Percentiles rank a stretch among this genome's conserved stretches.
Conservation (phyloP, 2,888 invertebrate species). For the Drosophila rubida region DNA sequence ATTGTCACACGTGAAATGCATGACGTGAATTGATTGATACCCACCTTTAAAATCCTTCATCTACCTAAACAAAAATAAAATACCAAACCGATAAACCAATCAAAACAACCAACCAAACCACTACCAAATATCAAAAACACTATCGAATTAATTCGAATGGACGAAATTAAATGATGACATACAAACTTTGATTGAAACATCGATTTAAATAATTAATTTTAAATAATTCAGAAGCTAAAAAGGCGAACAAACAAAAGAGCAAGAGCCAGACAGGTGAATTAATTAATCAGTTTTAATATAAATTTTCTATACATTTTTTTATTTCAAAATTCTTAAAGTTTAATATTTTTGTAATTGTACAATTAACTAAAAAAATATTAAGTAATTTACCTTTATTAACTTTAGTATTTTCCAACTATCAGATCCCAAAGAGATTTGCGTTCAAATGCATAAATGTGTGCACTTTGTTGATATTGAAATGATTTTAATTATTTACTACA, state of each 20-base stretch:
- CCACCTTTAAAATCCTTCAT: slow-evolving; percentile 73
- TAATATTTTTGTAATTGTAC: not conserved
- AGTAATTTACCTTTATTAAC: no score
- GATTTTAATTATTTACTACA: no score
- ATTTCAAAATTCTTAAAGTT: not conserved
- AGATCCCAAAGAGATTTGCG: not conserved
- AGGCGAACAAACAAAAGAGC: slow-evolving; percentile 92
- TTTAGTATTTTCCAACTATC: not conserved
- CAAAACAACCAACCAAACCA: slow-evolving; percentile 40
- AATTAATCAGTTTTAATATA: slow-evolving; percentile 13
- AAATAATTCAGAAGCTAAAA: slow-evolving; percentile 93
- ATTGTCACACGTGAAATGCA: slow-evolving; percentile 79
- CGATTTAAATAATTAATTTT: slow-evolving; percentile 33
- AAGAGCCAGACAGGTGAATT: slow-evolving; percentile 95
- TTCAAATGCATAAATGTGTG: not conserved
- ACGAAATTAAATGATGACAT: slow-evolving; percentile 31
- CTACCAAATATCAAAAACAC: slow-evolving; percentile 53
- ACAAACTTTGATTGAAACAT: slow-evolving; percentile 36
- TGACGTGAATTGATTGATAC: slow-evolving; percentile 82
- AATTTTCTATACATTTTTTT: not conserved
- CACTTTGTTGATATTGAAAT: no score
- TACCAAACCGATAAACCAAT: slow-evolving; percentile 47
- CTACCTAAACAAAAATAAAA: slow-evolving; percentile 62
- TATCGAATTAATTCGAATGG: slow-evolving; percentile 37
- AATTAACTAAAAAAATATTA: not conserved